Evolutionary conservation across 2,113 vertebrate species (phyloP).

Genomic region (Engraulis encrasicolus): DNA sequence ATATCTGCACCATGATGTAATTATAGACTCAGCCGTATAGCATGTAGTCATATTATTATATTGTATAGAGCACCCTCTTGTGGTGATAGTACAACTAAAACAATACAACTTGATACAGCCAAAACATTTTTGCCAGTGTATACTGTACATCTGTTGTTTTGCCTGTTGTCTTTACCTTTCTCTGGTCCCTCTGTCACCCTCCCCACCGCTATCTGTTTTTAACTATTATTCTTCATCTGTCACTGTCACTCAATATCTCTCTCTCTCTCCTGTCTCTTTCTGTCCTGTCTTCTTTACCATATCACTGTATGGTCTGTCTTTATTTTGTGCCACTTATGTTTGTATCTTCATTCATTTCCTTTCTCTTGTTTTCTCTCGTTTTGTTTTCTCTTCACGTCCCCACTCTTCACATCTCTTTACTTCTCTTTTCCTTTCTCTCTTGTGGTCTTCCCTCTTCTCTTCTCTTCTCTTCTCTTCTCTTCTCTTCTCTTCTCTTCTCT

Average conservation of each 20-base stretch:
- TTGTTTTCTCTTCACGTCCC: background rate
- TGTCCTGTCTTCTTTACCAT: too few relatives aligned
- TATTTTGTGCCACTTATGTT: background rate
- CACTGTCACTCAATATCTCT: background rate
- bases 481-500: background rate
- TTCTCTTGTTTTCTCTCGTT: background rate
- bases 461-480: slow-evolving; percentile 7
- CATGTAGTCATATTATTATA: background rate
- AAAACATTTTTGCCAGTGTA: slow-evolving; percentile 12
- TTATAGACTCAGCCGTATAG: background rate
- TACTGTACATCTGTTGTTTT: background rate
- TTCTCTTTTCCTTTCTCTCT: background rate
- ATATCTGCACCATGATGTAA: background rate
- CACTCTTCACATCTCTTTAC: background rate
- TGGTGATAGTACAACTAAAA: too few relatives aligned
- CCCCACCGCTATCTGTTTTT: slow-evolving; percentile 22
- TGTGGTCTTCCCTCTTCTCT: background rate
- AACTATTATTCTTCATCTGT: background rate
- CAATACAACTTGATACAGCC: too few relatives aligned
- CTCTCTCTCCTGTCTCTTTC: too few relatives aligned
- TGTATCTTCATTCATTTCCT: background rate
- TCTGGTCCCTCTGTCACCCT: background rate
- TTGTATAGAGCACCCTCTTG: background rate
- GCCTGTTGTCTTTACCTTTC: slow-evolving; percentile 12
- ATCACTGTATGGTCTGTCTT: background rate